Conservation (phyloP, 2,888 invertebrate genomes). For the Sisyra terminalis region DNA sequence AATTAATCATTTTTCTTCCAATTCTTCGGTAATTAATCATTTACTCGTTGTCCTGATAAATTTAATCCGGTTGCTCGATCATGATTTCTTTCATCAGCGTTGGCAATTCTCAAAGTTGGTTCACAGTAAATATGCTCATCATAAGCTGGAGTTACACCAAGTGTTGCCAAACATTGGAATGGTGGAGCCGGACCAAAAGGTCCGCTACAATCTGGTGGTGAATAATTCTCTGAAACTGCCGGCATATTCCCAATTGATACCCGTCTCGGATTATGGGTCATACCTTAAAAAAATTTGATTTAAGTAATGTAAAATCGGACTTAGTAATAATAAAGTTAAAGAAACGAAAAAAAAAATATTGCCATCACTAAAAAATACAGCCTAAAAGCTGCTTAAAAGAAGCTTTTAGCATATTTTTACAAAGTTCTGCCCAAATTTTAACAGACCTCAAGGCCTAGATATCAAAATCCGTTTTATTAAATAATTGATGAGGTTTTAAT, state of each 20-base stretch:
- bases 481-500: no score
- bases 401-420: no score
- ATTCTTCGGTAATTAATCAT: no score
- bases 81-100: slow-evolving; percentile 20
- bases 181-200: slow-evolving; percentile 37
- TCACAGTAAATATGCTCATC: slow-evolving; percentile 7
- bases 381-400: no score
- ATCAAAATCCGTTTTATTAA: no score
- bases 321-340: no score
- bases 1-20: no score
- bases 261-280: slow-evolving; percentile 18
- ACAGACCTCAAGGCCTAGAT: no score
- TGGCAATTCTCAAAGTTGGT: slow-evolving; percentile 17
- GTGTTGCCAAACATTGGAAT: slow-evolving; percentile 40
- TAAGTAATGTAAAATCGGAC: no score
- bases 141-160: slow-evolving; percentile 22
- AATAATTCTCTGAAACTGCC: slow-evolving; percentile 36
- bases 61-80: slow-evolving; percentile 15
- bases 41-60: slow-evolving; percentile 22
- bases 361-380: no score
- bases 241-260: slow-evolving; percentile 27
- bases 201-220: slow-evolving; percentile 33
- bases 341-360: no score
- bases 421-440: no score
- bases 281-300: slow-evolving; percentile 6